These are phyloP conservation scores for Spilosoma lubricipeda DNA, from an alignment of 2,888 invertebrate genomes.

Conservation along the genomic window DNA sequence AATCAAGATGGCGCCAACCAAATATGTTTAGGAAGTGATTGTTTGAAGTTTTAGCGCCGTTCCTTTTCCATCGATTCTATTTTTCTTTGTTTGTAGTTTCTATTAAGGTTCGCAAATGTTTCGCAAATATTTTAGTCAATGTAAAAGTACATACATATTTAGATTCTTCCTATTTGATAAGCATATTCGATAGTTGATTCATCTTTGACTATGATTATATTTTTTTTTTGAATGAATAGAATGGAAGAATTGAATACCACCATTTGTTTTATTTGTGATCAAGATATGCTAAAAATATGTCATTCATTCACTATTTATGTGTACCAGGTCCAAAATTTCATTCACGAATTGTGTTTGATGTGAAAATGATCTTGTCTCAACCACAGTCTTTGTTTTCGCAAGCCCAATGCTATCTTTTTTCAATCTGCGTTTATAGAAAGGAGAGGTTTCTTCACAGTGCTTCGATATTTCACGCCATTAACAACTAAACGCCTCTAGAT, in stretches of 20 bases:
- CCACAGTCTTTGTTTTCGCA: too few relatives aligned
- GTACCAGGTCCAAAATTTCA: neutral
- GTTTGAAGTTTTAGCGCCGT: conserved; percentile 11
- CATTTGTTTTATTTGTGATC: neutral
- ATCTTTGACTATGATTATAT: neutral
- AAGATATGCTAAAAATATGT: conserved; percentile 1
- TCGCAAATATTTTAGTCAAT: neutral
- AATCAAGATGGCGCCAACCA: neutral
- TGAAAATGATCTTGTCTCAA: too few relatives aligned
- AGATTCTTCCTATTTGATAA: conserved; percentile 1
- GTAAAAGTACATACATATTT: neutral
- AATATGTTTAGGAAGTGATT: conserved; percentile 3
- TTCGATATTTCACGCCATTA: too few relatives aligned
- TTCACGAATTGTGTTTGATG: neutral
- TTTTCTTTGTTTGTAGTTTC: conserved; percentile 5
- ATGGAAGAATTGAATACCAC: neutral
- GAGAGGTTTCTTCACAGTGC: too few relatives aligned
- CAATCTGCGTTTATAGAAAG: too few relatives aligned
- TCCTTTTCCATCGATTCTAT: conserved; percentile 7
- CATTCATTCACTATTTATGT: neutral
- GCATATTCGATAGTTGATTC: neutral
- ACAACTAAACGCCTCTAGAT: too few relatives aligned
- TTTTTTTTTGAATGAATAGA: neutral
- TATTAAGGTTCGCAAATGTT: neutral
- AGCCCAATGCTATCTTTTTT: too few relatives aligned